Evolutionary conservation across 2,113 vertebrate genomes (phyloP), one percentile per base, ranked within the genome.

Genomic region (Hymenochirus boettgeri): DNA sequence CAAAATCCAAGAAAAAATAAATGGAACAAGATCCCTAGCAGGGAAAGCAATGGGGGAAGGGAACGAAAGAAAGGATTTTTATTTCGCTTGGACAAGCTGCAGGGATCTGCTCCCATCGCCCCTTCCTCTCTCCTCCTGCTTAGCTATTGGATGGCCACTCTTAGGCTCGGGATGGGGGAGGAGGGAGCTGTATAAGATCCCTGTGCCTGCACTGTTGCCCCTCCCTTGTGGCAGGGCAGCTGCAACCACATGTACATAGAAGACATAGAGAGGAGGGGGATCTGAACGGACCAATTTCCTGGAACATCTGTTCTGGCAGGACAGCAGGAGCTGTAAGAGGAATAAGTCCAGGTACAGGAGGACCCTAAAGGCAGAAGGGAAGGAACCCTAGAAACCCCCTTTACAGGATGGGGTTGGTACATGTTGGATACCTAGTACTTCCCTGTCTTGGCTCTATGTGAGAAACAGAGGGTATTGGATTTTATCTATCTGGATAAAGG

Each of bases 401-500:
- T n/a, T 15, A 82, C 85, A 95, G 91, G 89, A 96, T 96, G 94
- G 94, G 93, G 81, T 88, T 95, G 80, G 92, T 95, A 73, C 94
- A 95, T 85, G 93, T 95, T 70, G 94, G 94, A 85, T 96, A 96
- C 86, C 89, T 96, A 81, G 94, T 96, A 86, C 93, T 96, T 83
- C 94, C 93, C 78, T 93, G 95, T 83, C 95, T 96, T 83, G 92
- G 93, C 86, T 93, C 94, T n/a, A n/a, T 83, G 91, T 95, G 82
- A 93, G 92, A 88, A 95, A 90, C 83, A 91, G 94, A 96, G n/a
- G 94, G 94, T 96, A 95, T 84, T 77, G 72, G 76, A 78, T 72
- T 76, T 75, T 67, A 63, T 73, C 26, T 35, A 57, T 57, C 37
- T 23, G 27, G 22, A 26, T 5, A 24, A 75, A 70, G n/a, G n/a